Percentiles rank a stretch among this genome's conserved stretches.
Conservation (phyloP, 2,113 vertebrate genomes). For the Ctenomys sociabilis region DNA sequence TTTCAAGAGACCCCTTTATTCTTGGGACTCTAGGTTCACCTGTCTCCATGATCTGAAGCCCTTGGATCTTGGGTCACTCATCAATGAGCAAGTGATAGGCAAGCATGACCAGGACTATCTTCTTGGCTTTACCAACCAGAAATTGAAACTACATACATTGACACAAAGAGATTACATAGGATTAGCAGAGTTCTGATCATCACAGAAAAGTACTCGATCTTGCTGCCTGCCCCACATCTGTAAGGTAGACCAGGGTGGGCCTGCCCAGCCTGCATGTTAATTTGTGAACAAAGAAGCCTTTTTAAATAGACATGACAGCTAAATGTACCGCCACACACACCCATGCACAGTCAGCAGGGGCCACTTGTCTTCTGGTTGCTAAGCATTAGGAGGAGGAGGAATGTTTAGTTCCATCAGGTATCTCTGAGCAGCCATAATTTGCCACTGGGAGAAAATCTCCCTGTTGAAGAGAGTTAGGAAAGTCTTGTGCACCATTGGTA, state of each 20-base stretch:
- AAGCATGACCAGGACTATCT: neutral
- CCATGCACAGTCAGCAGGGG: constrained; percentile 50
- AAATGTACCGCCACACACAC: constrained; percentile 60
- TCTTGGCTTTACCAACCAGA: neutral
- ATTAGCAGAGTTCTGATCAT: constrained; percentile 62
- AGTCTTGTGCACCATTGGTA: neutral
- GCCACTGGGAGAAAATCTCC: constrained; percentile 48
- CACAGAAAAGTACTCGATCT: neutral
- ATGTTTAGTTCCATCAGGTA: constrained; percentile 71
- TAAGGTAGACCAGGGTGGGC: constrained; percentile 58
- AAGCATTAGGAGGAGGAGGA: constrained; percentile 80
- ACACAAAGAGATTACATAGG: neutral
- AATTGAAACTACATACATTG: neutral
- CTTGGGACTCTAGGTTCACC: neutral
- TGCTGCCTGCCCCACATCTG: constrained; percentile 40
- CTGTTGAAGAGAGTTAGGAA: constrained; percentile 34
- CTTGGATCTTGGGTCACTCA: neutral
- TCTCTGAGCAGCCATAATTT: constrained; percentile 63
- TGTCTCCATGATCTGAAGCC: neutral
- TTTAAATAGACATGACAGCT: constrained; percentile 56
- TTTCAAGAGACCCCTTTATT: neutral
- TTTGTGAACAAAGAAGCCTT: constrained; percentile 72
- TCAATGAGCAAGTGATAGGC: neutral
- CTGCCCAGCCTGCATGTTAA: constrained; percentile 68
- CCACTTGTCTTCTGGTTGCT: constrained; percentile 78